Evolutionary conservation across 2,113 vertebrate species (phyloP), one percentile per base, ranked within the genome.

Genomic region (Alaudala cheleensis): DNA sequence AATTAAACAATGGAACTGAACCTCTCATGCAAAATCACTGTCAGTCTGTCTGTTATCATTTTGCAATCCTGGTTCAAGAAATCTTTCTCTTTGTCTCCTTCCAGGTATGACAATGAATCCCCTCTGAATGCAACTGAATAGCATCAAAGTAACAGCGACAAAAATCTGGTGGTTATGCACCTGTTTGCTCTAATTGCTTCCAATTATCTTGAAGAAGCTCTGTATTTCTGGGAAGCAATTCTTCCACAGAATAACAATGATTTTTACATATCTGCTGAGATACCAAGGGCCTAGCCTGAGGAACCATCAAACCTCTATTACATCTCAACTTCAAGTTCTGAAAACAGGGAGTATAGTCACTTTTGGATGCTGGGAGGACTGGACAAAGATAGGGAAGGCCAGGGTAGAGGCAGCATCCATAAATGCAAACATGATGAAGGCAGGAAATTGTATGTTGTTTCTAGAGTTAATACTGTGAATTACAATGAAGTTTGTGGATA

Each of bases 1-100:
- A 86, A 94, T 83, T 87, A 81, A 92, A 92, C 67, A 92, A 90
- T 8, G 17, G 66, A 94, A 95, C 42, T 67, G 58, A 88, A 94
- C 51, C 72, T 67, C 71, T 88, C 92, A 51, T 81, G 66, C 60
- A 31, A 95, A 88, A 90, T 93, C 86, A 92, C 44, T 92, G 72
- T 83, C 88, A 96, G 51, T 16, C 31, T 78, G 42, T 24, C 49
- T 81, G 57, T 33, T 91, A 71, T 86, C n/a, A 47, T 56, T 90
- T 90, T 42, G 44, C 44, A 73, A 42, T 42, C 37, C 23, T 70
- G 54, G 90, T 37, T 81, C 88, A 92, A 78, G 54, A 70, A 92
- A 71, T 56, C 58, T 71, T 83, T 74, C 21, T 47, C 22, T 78
- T 73, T 26, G 20, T 22, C 60, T 92, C 65, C 80, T 83, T 88